These are phyloP conservation scores for Corythoichthys haematopterus DNA, from an alignment of 2,113 vertebrate species.

Conservation along the genomic window DNA sequence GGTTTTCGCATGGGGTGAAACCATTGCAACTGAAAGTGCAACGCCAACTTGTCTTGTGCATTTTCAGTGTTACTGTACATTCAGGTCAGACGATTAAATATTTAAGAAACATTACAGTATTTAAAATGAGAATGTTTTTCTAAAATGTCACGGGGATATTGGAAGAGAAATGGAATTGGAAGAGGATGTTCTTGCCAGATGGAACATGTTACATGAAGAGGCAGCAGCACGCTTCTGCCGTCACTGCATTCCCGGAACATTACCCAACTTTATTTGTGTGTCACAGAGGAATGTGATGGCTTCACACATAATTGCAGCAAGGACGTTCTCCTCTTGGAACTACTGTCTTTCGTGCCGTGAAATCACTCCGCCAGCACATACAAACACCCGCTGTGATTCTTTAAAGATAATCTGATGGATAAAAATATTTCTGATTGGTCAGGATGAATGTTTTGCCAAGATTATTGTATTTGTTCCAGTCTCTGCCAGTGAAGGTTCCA, in stretches of 20 bases:
- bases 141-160: no score
- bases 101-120: background rate
- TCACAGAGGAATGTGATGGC: constrained; percentile 57
- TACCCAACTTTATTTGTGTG: constrained; percentile 51
- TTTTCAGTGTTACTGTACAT: background rate
- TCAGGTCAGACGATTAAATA: background rate
- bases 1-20: background rate
- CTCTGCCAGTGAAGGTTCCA: no score
- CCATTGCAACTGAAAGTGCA: background rate
- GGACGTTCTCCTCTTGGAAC: no score
- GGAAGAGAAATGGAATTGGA: no score
- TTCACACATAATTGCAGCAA: constrained; percentile 26
- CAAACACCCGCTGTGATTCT: no score
- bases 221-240: constrained; percentile 44
- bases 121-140: no score
- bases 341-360: no score
- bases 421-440: no score
- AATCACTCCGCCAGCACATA: no score
- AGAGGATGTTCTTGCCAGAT: constrained; percentile 39
- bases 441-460: no score
- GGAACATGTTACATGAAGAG: constrained; percentile 61
- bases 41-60: constrained; percentile 1
- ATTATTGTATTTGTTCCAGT: no score
- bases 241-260: constrained; percentile 64
- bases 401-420: no score